A percentile compares a stretch with the other conserved stretches of the same genome.
Conservation (phyloP, 2,888 invertebrate species). For the Hylaea fasciaria region DNA sequence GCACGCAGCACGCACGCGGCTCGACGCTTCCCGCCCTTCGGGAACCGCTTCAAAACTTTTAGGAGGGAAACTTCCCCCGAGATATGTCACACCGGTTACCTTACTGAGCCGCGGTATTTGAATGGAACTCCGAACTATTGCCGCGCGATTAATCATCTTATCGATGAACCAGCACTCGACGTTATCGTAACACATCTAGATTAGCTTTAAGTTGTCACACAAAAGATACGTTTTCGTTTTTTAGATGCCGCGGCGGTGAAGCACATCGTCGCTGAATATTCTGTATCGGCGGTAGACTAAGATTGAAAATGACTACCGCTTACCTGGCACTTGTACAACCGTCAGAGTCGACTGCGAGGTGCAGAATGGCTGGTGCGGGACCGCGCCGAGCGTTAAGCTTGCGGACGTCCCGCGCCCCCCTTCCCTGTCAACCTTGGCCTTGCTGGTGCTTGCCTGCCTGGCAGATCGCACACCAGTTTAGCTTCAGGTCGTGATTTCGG, state of each 20-base stretch:
- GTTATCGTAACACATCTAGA: constrained; percentile 76
- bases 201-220: constrained; percentile 68
- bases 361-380: constrained; percentile 82
- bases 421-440: constrained; percentile 82
- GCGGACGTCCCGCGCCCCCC: constrained; percentile 77
- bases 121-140: constrained; percentile 65
- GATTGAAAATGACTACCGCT: constrained; percentile 74
- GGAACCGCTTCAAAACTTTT: constrained; percentile 80
- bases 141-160: constrained; percentile 62
- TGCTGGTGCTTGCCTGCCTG: constrained; percentile 69
- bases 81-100: constrained; percentile 63
- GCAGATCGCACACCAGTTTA: constrained; percentile 55
- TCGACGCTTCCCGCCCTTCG: constrained; percentile 80
- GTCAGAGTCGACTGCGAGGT: constrained; percentile 84
- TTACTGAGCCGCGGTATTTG: constrained; percentile 65
- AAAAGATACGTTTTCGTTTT: constrained; percentile 56
- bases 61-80: constrained; percentile 73
- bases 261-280: constrained; percentile 48
- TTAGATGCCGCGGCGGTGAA: constrained; percentile 55
- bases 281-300: constrained; percentile 57
- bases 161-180: constrained; percentile 66
- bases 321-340: constrained; percentile 84
- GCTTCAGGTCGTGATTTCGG: constrained; percentile 49
- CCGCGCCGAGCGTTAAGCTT: constrained; percentile 81
- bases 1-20: constrained; percentile 80